Conservation (phyloP, 2,888 invertebrate species). For the Sclerodermus sp. region DNA sequence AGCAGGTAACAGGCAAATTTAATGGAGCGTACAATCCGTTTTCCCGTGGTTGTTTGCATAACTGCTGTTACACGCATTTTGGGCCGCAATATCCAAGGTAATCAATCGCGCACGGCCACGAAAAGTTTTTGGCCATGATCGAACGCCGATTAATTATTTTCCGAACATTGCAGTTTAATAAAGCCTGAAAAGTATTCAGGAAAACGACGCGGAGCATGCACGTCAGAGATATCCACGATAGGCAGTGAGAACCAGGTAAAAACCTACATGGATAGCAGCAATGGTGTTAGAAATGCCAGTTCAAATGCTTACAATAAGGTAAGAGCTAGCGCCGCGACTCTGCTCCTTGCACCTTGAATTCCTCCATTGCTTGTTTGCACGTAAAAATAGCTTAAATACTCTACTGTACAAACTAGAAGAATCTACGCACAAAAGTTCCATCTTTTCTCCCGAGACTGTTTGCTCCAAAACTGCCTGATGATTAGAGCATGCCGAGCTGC, state of each 20-base stretch:
- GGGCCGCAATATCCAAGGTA: conserved; percentile 99
- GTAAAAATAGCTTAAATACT: too few relatives aligned
- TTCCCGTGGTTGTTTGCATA: conserved; percentile 91
- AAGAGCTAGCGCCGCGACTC: conserved; percentile 61
- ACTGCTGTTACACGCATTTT: conserved; percentile 93
- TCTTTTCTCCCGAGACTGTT: too few relatives aligned
- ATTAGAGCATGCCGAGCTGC: too few relatives aligned
- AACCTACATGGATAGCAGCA: conserved; percentile 90
- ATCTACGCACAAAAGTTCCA: too few relatives aligned
- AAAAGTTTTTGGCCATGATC: too few relatives aligned
- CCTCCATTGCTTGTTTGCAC: too few relatives aligned
- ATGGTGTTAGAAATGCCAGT: conserved; percentile 77
- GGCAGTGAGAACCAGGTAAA: conserved; percentile 88
- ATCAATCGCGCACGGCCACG: too few relatives aligned
- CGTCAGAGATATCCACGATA: conserved; percentile 59
- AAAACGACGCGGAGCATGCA: conserved; percentile 61
- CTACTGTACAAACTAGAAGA: too few relatives aligned
- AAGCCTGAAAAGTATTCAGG: conserved; percentile 70
- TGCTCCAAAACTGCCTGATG: too few relatives aligned
- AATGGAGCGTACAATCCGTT: conserved; percentile 99
- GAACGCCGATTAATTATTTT: too few relatives aligned
- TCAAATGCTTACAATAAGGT: conserved; percentile 92
- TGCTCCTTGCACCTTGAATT: too few relatives aligned
- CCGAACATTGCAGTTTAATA: conserved; percentile 66
- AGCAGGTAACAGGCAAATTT: conserved; percentile 99